Evolutionary conservation across 2,113 vertebrate genomes (phyloP), one percentile per base, ranked within the genome.

Genomic region (Nothocercus nigrocapillus): DNA sequence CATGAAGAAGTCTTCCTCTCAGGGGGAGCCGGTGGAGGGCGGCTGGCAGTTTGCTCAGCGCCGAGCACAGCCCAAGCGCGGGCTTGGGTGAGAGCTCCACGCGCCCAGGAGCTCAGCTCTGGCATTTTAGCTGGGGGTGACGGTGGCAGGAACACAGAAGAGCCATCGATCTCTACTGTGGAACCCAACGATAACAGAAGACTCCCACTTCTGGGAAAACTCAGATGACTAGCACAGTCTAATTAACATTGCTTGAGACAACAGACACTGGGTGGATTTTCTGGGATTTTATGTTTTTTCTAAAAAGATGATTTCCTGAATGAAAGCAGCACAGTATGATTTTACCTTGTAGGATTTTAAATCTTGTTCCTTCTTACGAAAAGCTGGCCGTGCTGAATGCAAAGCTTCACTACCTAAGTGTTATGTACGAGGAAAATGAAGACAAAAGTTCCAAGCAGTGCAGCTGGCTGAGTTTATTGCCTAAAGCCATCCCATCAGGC

Each of bases 401-500:
- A 70, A 77, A 85, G 28, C n/a, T 89, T 74, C 54, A 34, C 45
- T 77, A 24, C 72, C 21, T 56, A 85, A 82, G 58, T 66, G 18
- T 34, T 88, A 80, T 1, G 0, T 63, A 74, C 1, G 36, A 88
- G 54, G 17, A 92, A 45, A 88, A 83, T 81, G 88, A 91, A 88
- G 44, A 82, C 45, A 59, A 81, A 93, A 95, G 56, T 88, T 85
- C 40, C 54, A 74, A 54, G n/a, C 24, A 95, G 64, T 38, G 56
- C 93, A 80, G 61, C 42, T 78, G 64, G 72, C 72, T 81, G 88
- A 72, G 42, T 20, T 56, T 90, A 70, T 88, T 72, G 91, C 93
- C 90, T 93, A 83, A 72, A 97, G 91, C 82, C 85, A 81, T 96
- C 90, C 93, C 88, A 93, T 88, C 91, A 93, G 88, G 64, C 88